Base-by-base conservation (phyloP, 2,888 invertebrate genomes). In the Miltochrista miniata region DNA sequence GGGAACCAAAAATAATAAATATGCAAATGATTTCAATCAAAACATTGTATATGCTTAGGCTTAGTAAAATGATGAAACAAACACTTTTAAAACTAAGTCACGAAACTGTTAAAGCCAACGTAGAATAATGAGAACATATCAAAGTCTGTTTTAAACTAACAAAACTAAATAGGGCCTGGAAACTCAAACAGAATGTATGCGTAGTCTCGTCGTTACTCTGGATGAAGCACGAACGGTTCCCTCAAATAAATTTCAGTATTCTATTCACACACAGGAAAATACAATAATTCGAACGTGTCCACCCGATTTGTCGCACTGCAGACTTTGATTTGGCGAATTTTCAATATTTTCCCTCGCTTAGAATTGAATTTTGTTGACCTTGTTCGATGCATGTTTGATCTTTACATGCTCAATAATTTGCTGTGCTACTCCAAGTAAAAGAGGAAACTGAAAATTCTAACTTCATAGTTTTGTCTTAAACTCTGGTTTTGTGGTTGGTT, bases 281-380 rank as follows among this genome's bases (percentile, higher is more conserved):
- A 85, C 81, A 83, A 83, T 84, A 84, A 83, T 80, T 76, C 70
- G 76, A 69, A 84, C 83, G 83, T 89, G 88, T 87, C 81, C 82
- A 78, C 80, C 68, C 81, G 80, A 86, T 83, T 85, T 87, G 87
- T 85, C 87, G 87, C 88, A 87, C 64, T 87, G 88, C 85, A 87
- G 86, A 70, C 72, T 72, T 61, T 66, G 69, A 64, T 66, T 71
- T 68, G 64, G 70, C 70, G 68, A 74, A 67, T 81, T 82, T 83
- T 83, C 78, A 81, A 83, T 82, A 79, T 81, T 83, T 71, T 59
- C 56, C 55, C 59, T 59, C 48, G 66, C 54, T 69, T 59, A 68
- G 59, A 68, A 68, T 66, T 68, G 63, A 67, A 61, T 66, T 61
- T 68, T 61, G 58, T 66, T 68, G 59, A 59, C 64, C 65, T 59